Base-by-base conservation (phyloP, 2,888 invertebrate genomes). In the Thecocarcelia acutangulata region DNA sequence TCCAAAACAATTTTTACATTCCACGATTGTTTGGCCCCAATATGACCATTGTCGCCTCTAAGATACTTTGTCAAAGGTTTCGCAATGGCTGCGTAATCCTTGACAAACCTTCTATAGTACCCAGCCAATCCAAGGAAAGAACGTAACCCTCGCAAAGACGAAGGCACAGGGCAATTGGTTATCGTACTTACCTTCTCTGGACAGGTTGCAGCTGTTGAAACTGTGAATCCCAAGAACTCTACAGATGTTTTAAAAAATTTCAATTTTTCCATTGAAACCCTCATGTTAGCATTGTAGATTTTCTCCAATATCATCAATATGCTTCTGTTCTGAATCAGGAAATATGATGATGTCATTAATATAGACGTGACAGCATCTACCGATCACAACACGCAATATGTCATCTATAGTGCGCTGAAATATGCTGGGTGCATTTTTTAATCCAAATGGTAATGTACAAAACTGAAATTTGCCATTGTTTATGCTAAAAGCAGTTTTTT, bases 191-290 rank as follows among this genome's bases (percentile, higher is more conserved):
- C 9, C 42, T 69, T 73, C 56, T 68, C 33, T 12, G 54, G 68
- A n/a, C 56, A 68, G n/a, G 70, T 75, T 70, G 75, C 86, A 0
- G 85, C 84, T 13, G 73, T 75, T 2, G 83, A 84, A 21, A 84
- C 78, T 6, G 88, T 64, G 61, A 88, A 88, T 4, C 89, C 88
- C 24, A 90, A 83, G 73, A 85, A 89, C 40, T 85, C 84, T 1
- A 89, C 85, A 61, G 84, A 83, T 24, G 85, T 85, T 48, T 73
- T 75, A 8, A 88, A 76, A 79, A 88, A 87, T 75, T n/a, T n/a
- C n/a, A n/a, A n/a, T n/a, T n/a, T 82, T 56, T 81, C 78, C 13
- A 58, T 44, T 3, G 75, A 74, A 11, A 80, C 54, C 15, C 78
- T 37, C 80, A 75, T 78, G 9, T 63, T 63, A 11, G 76, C 72